Evolutionary conservation across 30 jellyfish, hydroid and myxozoan species (phyloP), one percentile per base, ranked within the genome.

Genomic region (Hydra vulgaris): DNA sequence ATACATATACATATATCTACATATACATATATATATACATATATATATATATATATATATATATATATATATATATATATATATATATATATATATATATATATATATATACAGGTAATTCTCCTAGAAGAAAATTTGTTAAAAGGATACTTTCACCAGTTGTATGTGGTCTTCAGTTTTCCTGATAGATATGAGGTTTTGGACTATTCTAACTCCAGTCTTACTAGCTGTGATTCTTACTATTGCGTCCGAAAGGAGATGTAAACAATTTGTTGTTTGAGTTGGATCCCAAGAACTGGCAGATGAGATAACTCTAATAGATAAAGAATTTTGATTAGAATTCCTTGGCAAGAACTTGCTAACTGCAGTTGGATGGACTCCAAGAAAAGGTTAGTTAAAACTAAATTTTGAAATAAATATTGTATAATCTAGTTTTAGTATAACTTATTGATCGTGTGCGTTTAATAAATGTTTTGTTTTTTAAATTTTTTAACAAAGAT

Each of bases 291-390:
- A 81, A 25, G 97, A 90, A 20, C 79, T 90, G 27, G 95, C 94
- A 70, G 97, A 90, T 83, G 95, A 85, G 85, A 86, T 90, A 78
- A 76, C 95, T 0, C 61, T 90, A 84, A 85, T 90, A 27, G 97
- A 90, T 87, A 90, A 90, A 66, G 97, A 90, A 61, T 90, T 72
- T 72, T 90, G 70, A 83, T 90, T 5, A 89, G 97, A 40, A 90
- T 90, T 72, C 83, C 97, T 73, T 90, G 97, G 97, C 89, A 85
- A 25, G 97, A 90, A 69, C 70, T 90, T 72, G 83, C 95, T 25
- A 85, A 73, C 18, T 80, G 89, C 67, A 94, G 97, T 3, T 90
- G 97, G 97, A 90, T 90, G 97, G 79, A n/a, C n/a, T 95, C 7
- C 81, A 74, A 17, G 85, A 90, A 54, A 90, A 90, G 97, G 97